Evolutionary conservation across 1,140 invertebrate species (phyloP), one percentile per base, ranked within the genome.

Genomic region (Camponotus vicinus): DNA sequence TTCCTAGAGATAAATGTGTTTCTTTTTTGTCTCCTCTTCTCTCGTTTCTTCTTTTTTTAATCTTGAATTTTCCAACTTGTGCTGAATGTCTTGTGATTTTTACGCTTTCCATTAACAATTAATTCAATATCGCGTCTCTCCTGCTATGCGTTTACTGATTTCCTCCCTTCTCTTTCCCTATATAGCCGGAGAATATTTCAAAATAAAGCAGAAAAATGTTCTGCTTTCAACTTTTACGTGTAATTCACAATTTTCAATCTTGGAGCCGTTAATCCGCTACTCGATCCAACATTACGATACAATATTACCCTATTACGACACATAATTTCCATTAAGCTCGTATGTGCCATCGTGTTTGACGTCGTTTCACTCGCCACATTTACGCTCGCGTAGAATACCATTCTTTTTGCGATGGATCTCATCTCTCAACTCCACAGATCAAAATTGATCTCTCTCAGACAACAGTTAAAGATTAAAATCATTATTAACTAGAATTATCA

Each of bases 381-480:
- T 34, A 32, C 27, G 55, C 34, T 80, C 61, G 11, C 42, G 59
- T 78, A 27, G 18, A 76, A 79, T 79, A 59, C 70, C 32, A 7
- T 73, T 61, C 85, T 86, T 88, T 18, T 84, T 79, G 52, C 86
- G 67, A 84, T 84, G 88, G 63, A 90, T 90, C 86, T 86, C 64
- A 83, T 64, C 52, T 86, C 83, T 90, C 78, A 89, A 91, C 89
- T 89, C 90, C 90, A 90, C 32, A 94, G 93, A 94, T 94, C 94
- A 94, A 95, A 95, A 95, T 93, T 93, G 93, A 92, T 94, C 79
- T 83, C 79, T 83, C 93, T 95, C 90, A 91, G 92, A 94, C 93
- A 94, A 94, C 94, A 93, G 92, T 94, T 94, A 93, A 93, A 94
- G 93, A 92, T 94, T 94, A 94, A 94, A 94, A 95, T 93, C 93